Percentiles rank a stretch among this genome's conserved stretches.
These are phyloP conservation scores for Sphyrna mokarran DNA, from an alignment of 2,113 vertebrate genomes.

Conservation along the genomic window DNA sequence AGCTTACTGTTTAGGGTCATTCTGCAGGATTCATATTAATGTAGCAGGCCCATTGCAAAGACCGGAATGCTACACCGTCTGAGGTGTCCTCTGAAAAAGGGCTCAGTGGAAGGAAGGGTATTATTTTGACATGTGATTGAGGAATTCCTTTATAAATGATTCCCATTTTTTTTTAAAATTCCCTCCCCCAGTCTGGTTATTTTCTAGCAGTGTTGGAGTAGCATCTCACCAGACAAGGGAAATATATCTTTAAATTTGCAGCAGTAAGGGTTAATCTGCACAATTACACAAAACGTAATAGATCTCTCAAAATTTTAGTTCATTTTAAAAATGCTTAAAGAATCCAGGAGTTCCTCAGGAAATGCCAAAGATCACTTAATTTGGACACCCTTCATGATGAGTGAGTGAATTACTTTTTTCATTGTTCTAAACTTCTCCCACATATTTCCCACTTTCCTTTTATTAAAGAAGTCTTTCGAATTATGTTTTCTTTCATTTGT, in stretches of 20 bases:
- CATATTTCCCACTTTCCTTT: too few species aligned
- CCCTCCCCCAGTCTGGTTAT: background rate
- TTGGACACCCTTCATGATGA: background rate
- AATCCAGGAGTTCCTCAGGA: background rate
- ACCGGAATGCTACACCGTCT: background rate
- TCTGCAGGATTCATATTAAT: background rate
- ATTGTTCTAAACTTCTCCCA: too few species aligned
- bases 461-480: background rate
- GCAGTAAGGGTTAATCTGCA: background rate
- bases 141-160: background rate
- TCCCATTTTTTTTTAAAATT: background rate
- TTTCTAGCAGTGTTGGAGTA: background rate
- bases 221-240: background rate
- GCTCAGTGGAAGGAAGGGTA: too few species aligned
- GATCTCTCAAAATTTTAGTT: background rate
- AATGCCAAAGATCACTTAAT: background rate
- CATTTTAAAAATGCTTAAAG: background rate
- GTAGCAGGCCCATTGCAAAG: background rate
- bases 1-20: background rate
- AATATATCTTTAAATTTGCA: too few species aligned
- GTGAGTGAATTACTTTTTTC: background rate
- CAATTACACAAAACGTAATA: background rate
- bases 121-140: background rate
- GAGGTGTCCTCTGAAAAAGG: background rate
- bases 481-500: background rate